A percentile compares a stretch with the other conserved stretches of the same genome.
phyloP scores from a whole-genome alignment of 2,113 vertebrate genomes.

The Castor canadensis region DNA sequence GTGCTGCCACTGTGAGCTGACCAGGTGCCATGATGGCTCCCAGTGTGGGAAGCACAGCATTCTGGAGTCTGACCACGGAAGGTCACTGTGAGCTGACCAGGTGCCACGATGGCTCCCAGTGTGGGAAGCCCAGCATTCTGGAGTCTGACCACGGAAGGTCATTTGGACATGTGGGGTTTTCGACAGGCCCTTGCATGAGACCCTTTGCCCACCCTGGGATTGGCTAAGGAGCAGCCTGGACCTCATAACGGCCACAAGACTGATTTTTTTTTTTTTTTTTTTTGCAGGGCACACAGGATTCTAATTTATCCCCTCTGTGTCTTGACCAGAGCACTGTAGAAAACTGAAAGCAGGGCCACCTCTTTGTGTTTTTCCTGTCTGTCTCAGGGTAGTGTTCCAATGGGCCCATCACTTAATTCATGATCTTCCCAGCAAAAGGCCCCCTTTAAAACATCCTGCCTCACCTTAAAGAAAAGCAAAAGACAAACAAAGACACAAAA shows the following conservation, averaged over 20 bases:
- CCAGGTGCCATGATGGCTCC: rapidly evolving
- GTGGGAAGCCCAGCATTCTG: background rate
- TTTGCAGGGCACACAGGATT: background rate
- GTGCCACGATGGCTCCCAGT: rapidly evolving
- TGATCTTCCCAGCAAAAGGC: background rate
- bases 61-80: background rate
- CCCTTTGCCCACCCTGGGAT: background rate
- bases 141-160: background rate
- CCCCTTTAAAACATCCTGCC: background rate
- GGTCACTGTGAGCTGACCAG: background rate
- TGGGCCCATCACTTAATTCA: background rate
- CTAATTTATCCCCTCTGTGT: conserved; percentile 52
- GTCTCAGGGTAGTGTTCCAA: conserved; percentile 16
- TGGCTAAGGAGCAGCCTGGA: background rate
- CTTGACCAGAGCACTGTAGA: background rate
- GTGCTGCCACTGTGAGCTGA: background rate
- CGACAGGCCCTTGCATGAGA: background rate
- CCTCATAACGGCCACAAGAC: background rate
- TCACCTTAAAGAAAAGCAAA: background rate
- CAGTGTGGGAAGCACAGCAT: too few species aligned
- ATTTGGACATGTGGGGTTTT: background rate
- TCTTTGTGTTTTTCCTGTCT: background rate
- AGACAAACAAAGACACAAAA: background rate
- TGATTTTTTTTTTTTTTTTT: background rate
- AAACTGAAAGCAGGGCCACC: conserved; percentile 16